phyloP scores from a whole-genome alignment of 2,888 invertebrate species.

The Hymenopus coronatus region DNA sequence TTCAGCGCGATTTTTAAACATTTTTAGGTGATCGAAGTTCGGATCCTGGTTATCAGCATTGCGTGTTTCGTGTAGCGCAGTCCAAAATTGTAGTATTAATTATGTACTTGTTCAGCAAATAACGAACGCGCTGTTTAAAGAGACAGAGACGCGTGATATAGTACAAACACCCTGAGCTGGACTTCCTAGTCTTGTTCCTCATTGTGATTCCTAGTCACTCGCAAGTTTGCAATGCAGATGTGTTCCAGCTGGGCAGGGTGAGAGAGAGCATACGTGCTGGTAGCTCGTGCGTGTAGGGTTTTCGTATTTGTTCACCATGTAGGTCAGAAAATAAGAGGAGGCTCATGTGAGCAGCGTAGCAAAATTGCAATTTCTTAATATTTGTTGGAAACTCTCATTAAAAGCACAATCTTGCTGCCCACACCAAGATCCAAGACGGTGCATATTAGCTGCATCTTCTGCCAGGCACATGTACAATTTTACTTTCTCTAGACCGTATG shows the following conservation, averaged over 20 bases:
- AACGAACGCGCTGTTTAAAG: not conserved
- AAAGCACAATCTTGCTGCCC: too few relatives aligned
- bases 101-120: not conserved
- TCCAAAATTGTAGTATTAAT: not conserved
- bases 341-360: too few relatives aligned
- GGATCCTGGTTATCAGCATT: not conserved
- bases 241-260: not conserved
- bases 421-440: too few relatives aligned
- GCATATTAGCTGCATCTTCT: too few relatives aligned
- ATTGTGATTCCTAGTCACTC: not conserved
- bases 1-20: too few relatives aligned
- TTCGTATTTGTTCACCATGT: not conserved
- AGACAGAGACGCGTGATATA: not conserved
- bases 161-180: not conserved
- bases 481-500: too few relatives aligned
- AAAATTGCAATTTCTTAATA: not conserved
- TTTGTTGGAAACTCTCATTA: too few relatives aligned
- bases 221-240: not conserved
- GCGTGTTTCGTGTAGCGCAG: too few relatives aligned
- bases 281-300: not conserved
- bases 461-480: too few relatives aligned
- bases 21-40: too few relatives aligned
- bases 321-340: not conserved
- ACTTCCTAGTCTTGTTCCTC: not conserved
- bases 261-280: not conserved